Evolutionary conservation across 2,797 vertebrate genomes (phyloP), one percentile per base, ranked within the genome.

Genomic region (Cyprinella venusta): DNA sequence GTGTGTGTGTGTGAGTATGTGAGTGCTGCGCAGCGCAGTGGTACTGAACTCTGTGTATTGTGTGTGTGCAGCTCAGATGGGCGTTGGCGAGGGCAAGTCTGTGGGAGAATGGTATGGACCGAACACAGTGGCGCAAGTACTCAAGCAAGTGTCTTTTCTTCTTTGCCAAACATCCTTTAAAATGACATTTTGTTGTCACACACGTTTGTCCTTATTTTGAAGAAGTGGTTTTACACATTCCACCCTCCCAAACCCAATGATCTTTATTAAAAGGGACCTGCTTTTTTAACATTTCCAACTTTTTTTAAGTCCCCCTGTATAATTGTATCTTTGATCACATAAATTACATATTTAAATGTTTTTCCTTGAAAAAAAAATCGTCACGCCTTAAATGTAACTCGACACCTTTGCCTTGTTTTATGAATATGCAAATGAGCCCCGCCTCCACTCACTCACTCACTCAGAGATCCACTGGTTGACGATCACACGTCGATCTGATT

Each of bases 91-190:
- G 91, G 96, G 96, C 64, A 97, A 97, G 88, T 95, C 95, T 65
- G 95, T 96, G 64, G 96, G 96, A 83, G 96, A 97, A 89, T 97
- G 96, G 96, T 97, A 96, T 85, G 96, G 96, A 91, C 96, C 96
- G 90, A 97, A 97, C 84, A 97, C 96, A 86, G 96, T 97, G 86
- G 96, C 96, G 76, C 96, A 97, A 91, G 96, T 96, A 1, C 93
- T 97, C 83, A 97, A 96, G 96, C 96, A 95, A 95, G 95, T 92
- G 68, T 0, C 12, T 8, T 59, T 81, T 72, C 6, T 36, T 48
- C 16, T 18, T 26, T 67, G 6, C 42, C 24, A 18, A 64, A 24
- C 15, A 26, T 9, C 40, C 18, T 83, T 78, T 2, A 40, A 24
- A 76, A 24, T 18, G 24, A 48, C 33, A n/a, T 45, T 42, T 59